Conservation (phyloP, 2,888 invertebrate genomes). For the Acleris cristana region DNA sequence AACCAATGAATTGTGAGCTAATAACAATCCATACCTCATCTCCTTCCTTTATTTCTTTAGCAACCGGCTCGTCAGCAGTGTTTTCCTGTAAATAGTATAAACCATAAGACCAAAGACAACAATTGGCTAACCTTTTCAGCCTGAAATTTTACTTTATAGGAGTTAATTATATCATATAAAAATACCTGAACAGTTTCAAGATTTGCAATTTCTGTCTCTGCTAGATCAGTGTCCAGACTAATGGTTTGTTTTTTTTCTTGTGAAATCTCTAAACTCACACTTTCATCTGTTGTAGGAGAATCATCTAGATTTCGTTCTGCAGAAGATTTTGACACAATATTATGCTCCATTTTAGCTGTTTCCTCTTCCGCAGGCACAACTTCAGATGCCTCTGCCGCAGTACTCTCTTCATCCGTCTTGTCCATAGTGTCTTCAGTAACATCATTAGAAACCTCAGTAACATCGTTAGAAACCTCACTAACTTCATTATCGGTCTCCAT, state of each 20-base stretch:
- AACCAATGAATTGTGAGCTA: too few species aligned
- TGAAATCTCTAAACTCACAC: background rate
- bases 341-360: background rate
- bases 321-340: background rate
- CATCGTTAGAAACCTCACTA: slow-evolving; percentile 46
- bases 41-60: too few species aligned
- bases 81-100: too few species aligned
- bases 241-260: background rate
- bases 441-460: slow-evolving; percentile 49
- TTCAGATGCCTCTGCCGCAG: slow-evolving; percentile 28
- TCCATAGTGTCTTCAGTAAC: slow-evolving; percentile 25
- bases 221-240: background rate
- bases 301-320: background rate
- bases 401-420: slow-evolving; percentile 28
- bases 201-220: slow-evolving; percentile 4
- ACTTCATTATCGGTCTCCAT: slow-evolving; percentile 50
- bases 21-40: too few species aligned
- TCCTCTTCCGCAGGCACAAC: background rate
- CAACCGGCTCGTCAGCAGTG: too few species aligned
- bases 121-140: too few species aligned
- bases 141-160: too few species aligned
- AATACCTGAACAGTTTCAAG: slow-evolving; percentile 1
- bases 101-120: too few species aligned
- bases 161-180: background rate
- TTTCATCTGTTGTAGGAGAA: background rate